These are phyloP conservation scores for Apeltes quadracus DNA, from an alignment of 2,113 vertebrate species.

Conservation along the genomic window DNA sequence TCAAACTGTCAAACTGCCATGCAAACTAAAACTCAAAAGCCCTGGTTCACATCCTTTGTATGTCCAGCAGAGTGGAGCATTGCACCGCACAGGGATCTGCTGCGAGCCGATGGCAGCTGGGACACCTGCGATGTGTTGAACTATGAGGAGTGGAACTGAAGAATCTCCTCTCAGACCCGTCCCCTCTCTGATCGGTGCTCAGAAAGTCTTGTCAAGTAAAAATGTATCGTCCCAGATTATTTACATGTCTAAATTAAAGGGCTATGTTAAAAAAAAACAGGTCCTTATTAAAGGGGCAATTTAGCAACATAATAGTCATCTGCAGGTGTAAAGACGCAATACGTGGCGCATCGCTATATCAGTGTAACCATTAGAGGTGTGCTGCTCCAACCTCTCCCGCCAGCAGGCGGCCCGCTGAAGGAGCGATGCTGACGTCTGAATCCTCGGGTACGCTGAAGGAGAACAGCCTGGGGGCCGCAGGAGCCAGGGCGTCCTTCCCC, in stretches of 20 bases:
- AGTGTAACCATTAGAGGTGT: slow-evolving; percentile 1
- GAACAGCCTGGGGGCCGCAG: slow-evolving; percentile 82
- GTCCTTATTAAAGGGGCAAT: neutral
- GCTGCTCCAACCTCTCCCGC: slow-evolving; percentile 73
- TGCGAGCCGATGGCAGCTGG: neutral
- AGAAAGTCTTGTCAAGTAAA: neutral
- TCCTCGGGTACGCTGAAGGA: slow-evolving; percentile 81
- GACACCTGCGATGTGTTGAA: no score
- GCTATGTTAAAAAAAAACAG: neutral
- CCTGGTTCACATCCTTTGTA: slow-evolving; percentile 31
- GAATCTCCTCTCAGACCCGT: neutral
- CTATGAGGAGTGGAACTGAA: neutral
- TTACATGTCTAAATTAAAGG: slow-evolving; percentile 1
- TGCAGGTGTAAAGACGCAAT: neutral
- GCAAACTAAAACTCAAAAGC: neutral
- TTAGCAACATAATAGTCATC: neutral
- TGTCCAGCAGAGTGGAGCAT: slow-evolving; percentile 58
- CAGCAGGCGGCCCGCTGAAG: slow-evolving; percentile 79
- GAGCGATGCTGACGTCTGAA: slow-evolving; percentile 83
- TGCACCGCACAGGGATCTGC: slow-evolving; percentile 9
- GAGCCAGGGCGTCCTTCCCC: slow-evolving; percentile 14
- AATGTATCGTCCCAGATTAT: neutral
- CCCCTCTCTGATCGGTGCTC: neutral
- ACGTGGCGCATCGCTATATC: neutral
- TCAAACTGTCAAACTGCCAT: neutral